Evolutionary conservation across 2,797 vertebrate species (phyloP).

Genomic region (Galago senegalensis): DNA sequence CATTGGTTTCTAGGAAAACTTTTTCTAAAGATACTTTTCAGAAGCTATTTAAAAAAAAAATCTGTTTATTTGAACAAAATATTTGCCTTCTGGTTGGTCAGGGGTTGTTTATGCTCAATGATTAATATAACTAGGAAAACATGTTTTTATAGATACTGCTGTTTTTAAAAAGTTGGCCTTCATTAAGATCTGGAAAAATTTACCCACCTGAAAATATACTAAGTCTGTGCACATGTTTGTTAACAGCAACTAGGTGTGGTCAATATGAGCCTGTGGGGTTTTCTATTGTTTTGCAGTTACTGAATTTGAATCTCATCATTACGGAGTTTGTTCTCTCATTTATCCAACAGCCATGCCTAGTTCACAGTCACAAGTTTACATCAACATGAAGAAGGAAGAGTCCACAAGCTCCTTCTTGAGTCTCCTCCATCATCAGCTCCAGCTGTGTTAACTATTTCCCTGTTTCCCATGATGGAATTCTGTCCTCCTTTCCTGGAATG

Average conservation of each 20-base stretch:
- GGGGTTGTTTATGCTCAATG: not conserved
- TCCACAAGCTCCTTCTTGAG: not conserved
- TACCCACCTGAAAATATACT: no score
- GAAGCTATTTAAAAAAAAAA: not conserved
- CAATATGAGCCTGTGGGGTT: not conserved
- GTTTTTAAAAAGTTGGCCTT: not conserved
- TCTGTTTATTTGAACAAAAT: not conserved
- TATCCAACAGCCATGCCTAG: not conserved
- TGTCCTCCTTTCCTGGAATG: not conserved
- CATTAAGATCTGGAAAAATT: not conserved
- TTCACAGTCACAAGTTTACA: not conserved
- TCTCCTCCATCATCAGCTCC: not conserved
- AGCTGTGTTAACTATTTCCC: not conserved
- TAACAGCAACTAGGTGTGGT: not conserved
- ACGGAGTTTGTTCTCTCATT: not conserved
- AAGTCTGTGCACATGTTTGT: not conserved
- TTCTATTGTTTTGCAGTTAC: not conserved
- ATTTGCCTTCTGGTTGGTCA: not conserved
- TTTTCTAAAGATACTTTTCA: not conserved
- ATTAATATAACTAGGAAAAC: not conserved
- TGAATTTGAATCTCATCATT: not conserved
- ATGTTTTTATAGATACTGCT: not conserved
- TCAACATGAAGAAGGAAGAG: not conserved
- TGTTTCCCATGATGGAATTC: not conserved
- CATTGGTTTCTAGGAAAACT: not conserved